Evolutionary conservation across 2,113 vertebrate species (phyloP).

Genomic region (Tupaia tana): DNA sequence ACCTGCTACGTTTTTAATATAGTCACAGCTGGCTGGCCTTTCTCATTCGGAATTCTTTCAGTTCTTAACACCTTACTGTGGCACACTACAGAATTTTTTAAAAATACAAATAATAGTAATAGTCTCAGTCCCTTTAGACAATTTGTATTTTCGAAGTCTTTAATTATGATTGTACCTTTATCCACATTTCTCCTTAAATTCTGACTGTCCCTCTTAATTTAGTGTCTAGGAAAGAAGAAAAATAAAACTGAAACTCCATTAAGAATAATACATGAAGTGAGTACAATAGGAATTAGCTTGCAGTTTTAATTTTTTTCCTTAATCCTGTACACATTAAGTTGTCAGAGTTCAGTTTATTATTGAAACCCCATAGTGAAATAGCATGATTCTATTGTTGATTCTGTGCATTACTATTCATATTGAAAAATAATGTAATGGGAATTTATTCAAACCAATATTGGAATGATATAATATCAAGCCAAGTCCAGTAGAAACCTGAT

Average conservation of each 20-base stretch:
- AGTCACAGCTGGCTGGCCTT: not conserved
- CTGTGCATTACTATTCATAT: constrained; percentile 50
- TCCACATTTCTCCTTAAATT: not conserved
- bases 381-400: constrained; percentile 62
- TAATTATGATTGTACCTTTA: not conserved
- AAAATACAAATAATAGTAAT: not conserved
- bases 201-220: not conserved
- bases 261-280: not conserved
- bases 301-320: constrained; percentile 64
- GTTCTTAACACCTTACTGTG: not conserved
- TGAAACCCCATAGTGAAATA: constrained; percentile 22
- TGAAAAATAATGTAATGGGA: constrained; percentile 68
- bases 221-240: constrained; percentile 19
- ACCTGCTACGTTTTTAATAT: not conserved
- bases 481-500: not conserved
- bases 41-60: not conserved
- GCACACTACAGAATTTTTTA: not conserved
- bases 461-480: constrained; percentile 36
- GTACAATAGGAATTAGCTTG: not conserved
- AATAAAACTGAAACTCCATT: not conserved
- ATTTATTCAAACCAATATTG: constrained; percentile 59
- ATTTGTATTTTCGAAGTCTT: not conserved
- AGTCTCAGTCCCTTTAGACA: not conserved
- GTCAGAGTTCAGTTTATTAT: constrained; percentile 45
- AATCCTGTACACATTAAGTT: constrained; percentile 48